Conservation (phyloP, 2,888 invertebrate species). For the Hyppa rectilinea region DNA sequence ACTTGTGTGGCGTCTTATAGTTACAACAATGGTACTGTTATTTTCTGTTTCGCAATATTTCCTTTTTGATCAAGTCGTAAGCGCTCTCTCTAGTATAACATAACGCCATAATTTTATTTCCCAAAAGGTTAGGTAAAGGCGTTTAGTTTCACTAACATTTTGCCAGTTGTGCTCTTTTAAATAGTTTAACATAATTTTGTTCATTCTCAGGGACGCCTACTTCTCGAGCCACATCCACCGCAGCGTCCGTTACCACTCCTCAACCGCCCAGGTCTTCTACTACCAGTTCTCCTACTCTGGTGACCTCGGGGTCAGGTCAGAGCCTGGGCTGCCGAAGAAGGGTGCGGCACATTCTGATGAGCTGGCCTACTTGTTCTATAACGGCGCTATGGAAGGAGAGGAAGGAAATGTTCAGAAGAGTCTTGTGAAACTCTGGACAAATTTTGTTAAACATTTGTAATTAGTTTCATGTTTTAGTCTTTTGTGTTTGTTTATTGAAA, state of each 20-base stretch:
- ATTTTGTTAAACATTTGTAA: slow-evolving; percentile 85
- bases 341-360: slow-evolving; percentile 87
- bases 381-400: slow-evolving; percentile 72
- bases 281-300: slow-evolving; percentile 84
- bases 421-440: slow-evolving; percentile 81
- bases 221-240: slow-evolving; percentile 82
- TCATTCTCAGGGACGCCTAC: slow-evolving; percentile 79
- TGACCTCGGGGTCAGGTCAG: slow-evolving; percentile 75
- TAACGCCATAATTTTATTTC: neutral
- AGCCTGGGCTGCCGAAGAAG: slow-evolving; percentile 73
- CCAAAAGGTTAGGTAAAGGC: neutral
- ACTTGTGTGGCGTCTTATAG: neutral
- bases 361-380: slow-evolving; percentile 81
- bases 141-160: neutral
- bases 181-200: neutral
- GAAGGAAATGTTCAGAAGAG: slow-evolving; percentile 77
- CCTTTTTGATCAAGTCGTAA: neutral
- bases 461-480: slow-evolving; percentile 59
- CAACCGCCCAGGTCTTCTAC: slow-evolving; percentile 76
- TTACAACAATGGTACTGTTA: neutral
- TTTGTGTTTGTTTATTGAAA: neutral
- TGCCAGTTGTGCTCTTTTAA: neutral
- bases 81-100: neutral
- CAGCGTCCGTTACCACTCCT: slow-evolving; percentile 77
- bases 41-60: neutral